Conservation (phyloP, 2,888 invertebrate species). For the Drosophila mulleri region DNA sequence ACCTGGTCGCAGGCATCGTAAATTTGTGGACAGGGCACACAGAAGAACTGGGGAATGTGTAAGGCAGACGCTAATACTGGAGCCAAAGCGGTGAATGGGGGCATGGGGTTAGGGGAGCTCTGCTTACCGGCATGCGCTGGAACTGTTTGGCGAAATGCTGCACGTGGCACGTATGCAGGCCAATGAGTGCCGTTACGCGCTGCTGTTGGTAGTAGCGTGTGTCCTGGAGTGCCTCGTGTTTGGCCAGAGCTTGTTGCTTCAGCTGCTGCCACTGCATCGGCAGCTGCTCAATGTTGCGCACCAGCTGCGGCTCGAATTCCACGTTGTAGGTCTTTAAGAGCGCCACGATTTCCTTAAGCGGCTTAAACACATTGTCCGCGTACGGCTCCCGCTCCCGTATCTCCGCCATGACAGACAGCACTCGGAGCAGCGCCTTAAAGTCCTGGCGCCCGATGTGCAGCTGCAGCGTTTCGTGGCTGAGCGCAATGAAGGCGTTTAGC, state of each 20-base stretch:
- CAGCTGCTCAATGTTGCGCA: conserved; percentile 92
- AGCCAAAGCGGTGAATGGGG: conserved; percentile 7
- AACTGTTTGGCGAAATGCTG: conserved; percentile 91
- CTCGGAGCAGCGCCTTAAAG: conserved; percentile 91
- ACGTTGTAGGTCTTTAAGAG: conserved; percentile 94
- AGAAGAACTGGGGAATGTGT: conserved; percentile 86
- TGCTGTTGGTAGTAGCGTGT: conserved; percentile 94
- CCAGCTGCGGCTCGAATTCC: conserved; percentile 92
- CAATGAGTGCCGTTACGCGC: conserved; percentile 92
- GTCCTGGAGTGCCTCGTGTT: conserved; percentile 94
- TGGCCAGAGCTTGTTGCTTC: conserved; percentile 92
- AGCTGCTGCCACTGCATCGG: conserved; percentile 95
- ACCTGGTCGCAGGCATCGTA: conserved; percentile 90
- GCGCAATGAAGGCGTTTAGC: conserved; percentile 91
- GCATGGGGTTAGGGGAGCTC: neutral
- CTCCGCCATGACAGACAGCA: conserved; percentile 91
- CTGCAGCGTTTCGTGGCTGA: conserved; percentile 90
- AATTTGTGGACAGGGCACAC: conserved; percentile 88
- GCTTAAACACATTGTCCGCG: conserved; percentile 96
- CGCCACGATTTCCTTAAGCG: conserved; percentile 93
- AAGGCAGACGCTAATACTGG: neutral
- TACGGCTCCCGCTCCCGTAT: conserved; percentile 90
- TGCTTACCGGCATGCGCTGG: conserved; percentile 84
- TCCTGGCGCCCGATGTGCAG: conserved; percentile 92
- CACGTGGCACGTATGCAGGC: conserved; percentile 92